Percentiles rank a stretch among this genome's conserved stretches.
phyloP scores from a whole-genome alignment of 2,888 invertebrate species.

The Euclidia mi region DNA sequence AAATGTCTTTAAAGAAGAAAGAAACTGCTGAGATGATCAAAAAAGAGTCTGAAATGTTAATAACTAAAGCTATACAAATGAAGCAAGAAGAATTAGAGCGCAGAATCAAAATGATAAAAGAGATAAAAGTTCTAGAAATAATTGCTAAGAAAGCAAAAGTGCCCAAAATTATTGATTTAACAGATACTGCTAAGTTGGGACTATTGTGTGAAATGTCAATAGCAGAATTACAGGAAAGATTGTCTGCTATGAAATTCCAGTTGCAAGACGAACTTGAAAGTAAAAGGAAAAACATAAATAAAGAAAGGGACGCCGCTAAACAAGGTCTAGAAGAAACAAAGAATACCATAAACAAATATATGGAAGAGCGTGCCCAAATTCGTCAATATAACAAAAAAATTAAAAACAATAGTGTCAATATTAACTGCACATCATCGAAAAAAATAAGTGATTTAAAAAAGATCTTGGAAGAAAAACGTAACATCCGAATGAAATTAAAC shows the following conservation, averaged over 20 bases:
- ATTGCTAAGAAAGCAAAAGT: slow-evolving; percentile 87
- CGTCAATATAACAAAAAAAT: slow-evolving; percentile 71
- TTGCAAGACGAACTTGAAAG: slow-evolving; percentile 87
- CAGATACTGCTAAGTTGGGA: slow-evolving; percentile 90
- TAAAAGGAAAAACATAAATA: slow-evolving; percentile 81
- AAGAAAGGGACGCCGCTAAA: slow-evolving; percentile 81
- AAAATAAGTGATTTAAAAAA: slow-evolving; percentile 85
- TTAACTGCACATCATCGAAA: slow-evolving; percentile 64
- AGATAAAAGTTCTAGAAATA: slow-evolving; percentile 84
- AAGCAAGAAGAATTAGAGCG: slow-evolving; percentile 87
- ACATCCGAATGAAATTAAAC: slow-evolving; percentile 63
- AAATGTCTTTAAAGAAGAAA: slow-evolving; percentile 69
- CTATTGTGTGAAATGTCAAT: slow-evolving; percentile 92
- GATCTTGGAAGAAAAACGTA: slow-evolving; percentile 85
- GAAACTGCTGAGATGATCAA: slow-evolving; percentile 72
- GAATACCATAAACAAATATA: slow-evolving; percentile 76
- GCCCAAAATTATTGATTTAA: slow-evolving; percentile 90
- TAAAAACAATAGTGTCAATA: slow-evolving; percentile 42
- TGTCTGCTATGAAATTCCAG: slow-evolving; percentile 84
- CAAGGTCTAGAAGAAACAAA: slow-evolving; percentile 84
- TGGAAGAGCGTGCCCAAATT: slow-evolving; percentile 69
- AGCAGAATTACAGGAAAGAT: slow-evolving; percentile 90
- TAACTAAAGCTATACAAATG: slow-evolving; percentile 77
- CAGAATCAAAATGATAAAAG: slow-evolving; percentile 84
- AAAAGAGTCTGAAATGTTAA: slow-evolving; percentile 69